phyloP scores from a whole-genome alignment of 2,888 invertebrate species.

The Apocheima hispidaria region DNA sequence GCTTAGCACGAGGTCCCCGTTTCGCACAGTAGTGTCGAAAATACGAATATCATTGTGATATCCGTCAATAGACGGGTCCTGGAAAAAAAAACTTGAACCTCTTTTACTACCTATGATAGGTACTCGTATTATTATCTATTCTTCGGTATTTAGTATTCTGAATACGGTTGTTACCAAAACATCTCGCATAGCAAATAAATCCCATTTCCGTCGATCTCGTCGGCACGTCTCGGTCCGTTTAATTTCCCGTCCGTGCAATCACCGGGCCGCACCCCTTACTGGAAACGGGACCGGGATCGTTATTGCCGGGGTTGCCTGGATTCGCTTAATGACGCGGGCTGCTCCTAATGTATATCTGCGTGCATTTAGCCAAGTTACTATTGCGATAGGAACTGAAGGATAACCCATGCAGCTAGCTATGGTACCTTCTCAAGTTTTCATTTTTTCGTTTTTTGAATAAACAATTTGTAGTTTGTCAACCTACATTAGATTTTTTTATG shows the following conservation, averaged over 20 bases:
- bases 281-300: slow-evolving; percentile 13
- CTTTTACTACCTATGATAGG: no score
- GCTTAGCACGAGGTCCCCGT: no score
- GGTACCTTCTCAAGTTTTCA: neutral
- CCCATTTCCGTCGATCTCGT: slow-evolving; percentile 36
- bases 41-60: no score
- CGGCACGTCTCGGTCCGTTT: slow-evolving; percentile 35
- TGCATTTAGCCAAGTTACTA: slow-evolving; percentile 15
- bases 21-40: no score
- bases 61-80: no score
- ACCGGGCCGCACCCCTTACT: slow-evolving; percentile 12
- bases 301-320: slow-evolving; percentile 25
- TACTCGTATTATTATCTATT: no score
- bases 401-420: neutral
- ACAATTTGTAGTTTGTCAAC: no score
- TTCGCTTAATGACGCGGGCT: slow-evolving; percentile 24
- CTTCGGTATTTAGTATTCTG: neutral
- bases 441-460: no score
- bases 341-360: slow-evolving; percentile 24
- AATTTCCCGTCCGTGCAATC: slow-evolving; percentile 40
- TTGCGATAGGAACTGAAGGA: neutral
- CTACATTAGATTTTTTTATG: no score
- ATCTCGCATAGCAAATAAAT: slow-evolving; percentile 21
- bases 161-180: slow-evolving; percentile 4
- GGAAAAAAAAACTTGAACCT: no score